Evolutionary conservation across 2,113 vertebrate genomes (phyloP).

Genomic region (Oxygymnocypris stewartii): DNA sequence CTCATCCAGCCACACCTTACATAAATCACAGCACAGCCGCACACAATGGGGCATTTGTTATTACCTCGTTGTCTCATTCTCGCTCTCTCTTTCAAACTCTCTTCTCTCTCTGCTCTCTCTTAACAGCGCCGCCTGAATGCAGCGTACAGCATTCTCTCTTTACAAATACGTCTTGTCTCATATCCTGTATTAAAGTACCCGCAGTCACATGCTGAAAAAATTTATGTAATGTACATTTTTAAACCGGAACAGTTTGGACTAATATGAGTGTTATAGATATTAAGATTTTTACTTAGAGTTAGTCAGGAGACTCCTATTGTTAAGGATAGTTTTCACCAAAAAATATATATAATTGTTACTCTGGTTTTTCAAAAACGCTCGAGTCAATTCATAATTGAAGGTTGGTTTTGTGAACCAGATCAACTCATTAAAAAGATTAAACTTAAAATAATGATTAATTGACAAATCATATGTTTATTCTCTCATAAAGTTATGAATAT

Average conservation of each 20-base stretch:
- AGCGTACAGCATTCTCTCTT: background rate
- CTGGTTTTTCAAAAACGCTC: background rate
- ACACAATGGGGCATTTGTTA: slow-evolving; percentile 78
- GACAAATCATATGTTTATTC: background rate
- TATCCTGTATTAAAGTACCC: background rate
- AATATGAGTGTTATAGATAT: background rate
- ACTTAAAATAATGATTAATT: background rate
- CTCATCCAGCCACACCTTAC: slow-evolving; percentile 83
- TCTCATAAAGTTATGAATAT: background rate
- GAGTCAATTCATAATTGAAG: background rate
- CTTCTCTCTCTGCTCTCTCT: slow-evolving; percentile 25
- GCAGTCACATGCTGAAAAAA: background rate
- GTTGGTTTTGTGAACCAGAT: background rate
- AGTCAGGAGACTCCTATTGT: background rate
- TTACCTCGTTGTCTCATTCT: slow-evolving; percentile 63
- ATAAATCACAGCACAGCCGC: slow-evolving; percentile 82
- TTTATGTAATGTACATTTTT: too few species aligned
- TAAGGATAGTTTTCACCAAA: background rate
- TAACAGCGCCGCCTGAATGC: background rate
- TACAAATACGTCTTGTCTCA: background rate
- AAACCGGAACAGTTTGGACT: background rate
- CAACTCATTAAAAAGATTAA: background rate
- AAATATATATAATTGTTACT: background rate
- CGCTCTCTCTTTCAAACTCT: slow-evolving; percentile 27
- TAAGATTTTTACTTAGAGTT: background rate